Evolutionary conservation across 64 coral and sea anemone species (phyloP), one percentile per base, ranked within the genome.

Genomic region (Pocillopora damicornis): DNA sequence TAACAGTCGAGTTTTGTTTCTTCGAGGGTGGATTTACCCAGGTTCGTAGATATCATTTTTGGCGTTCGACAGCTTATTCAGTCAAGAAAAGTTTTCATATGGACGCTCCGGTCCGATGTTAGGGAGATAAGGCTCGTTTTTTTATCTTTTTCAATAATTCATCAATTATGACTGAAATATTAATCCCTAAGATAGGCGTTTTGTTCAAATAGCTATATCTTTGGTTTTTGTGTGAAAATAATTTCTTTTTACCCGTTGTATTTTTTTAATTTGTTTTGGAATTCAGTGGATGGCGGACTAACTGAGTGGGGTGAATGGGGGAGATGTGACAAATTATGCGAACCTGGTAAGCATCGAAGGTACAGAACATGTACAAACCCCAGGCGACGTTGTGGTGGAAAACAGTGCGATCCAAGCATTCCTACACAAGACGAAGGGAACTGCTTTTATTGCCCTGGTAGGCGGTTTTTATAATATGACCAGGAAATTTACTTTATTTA

Each of bases 321-420:
- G 57, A 89, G 84, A 87, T 95, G 94, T 74, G 86, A 95, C 65
- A 86, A 89, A 34, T 22, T 85, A 57, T 95, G 94, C 15, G 90
- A 86, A 4, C 73, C 61, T 45, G 90, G 90, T 2, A 91, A 91
- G n/a, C 79, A 92, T 15, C 84, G 13, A 16, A 78, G 94, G 56
- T 30, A 75, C n/a, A 77, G 81, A 45, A 79, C 45, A 2, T 95
- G 94, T 58, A 88, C 63, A 20, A 81, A 81, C 14, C 94, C 94
- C 15, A 92, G 79, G 89, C 90, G 75, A 5, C 87, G 90, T 15
- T 95, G 94, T 65, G 90, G 90, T 58, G 94, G 94, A 6, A 76
- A 76, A 22, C 60, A 83, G 11, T 92, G 91, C 38, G 59, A 72
- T 59, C 37, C 79, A 6, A 74, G 14, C 72, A 5, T 74, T 9